Percentiles rank a stretch among this genome's conserved stretches.
Evolutionary conservation across 92 coral and sea anemone species (phyloP).

Genomic region (Umimayanthus chanpuru): DNA sequence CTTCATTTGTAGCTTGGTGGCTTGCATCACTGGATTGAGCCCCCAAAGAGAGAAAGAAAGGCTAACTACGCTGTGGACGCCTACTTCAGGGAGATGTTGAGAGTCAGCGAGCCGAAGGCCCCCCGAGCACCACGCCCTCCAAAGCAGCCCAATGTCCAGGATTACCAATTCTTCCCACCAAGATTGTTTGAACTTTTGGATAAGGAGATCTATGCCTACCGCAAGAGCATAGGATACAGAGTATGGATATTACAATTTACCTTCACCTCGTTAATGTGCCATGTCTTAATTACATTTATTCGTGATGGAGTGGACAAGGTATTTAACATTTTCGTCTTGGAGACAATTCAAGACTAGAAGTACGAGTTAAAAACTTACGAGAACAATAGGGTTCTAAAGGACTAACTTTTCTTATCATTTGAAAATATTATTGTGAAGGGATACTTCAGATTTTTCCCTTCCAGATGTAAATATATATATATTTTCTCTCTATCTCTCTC

Average conservation of each 20-base stretch:
- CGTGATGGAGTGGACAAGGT: no score
- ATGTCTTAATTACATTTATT: no score
- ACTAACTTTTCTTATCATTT: no score
- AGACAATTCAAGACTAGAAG: no score
- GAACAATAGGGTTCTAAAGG: no score
- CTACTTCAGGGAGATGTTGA: constrained; percentile 91
- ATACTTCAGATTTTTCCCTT: no score
- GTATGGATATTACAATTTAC: constrained; percentile 48
- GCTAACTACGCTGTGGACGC: constrained; percentile 99
- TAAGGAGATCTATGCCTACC: constrained; percentile 95
- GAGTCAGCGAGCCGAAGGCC: constrained; percentile 98
- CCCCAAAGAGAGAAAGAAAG: constrained; percentile 97
- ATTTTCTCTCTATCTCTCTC: no score
- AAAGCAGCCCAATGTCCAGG: constrained; percentile 98
- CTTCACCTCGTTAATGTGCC: not conserved
- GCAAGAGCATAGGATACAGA: constrained; percentile 98
- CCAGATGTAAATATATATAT: no score
- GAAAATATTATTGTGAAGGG: no score
- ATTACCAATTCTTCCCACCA: constrained; percentile 98
- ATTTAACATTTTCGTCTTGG: no score
- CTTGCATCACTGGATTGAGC: constrained; percentile 97
- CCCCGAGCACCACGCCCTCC: constrained; percentile 99
- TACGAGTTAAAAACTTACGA: no score
- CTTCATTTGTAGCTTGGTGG: constrained; percentile 70
- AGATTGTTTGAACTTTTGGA: constrained; percentile 97